A percentile compares a stretch with the other conserved stretches of the same genome.
phyloP scores from a whole-genome alignment of 2,888 invertebrate genomes.

The Tenthredo notha region DNA sequence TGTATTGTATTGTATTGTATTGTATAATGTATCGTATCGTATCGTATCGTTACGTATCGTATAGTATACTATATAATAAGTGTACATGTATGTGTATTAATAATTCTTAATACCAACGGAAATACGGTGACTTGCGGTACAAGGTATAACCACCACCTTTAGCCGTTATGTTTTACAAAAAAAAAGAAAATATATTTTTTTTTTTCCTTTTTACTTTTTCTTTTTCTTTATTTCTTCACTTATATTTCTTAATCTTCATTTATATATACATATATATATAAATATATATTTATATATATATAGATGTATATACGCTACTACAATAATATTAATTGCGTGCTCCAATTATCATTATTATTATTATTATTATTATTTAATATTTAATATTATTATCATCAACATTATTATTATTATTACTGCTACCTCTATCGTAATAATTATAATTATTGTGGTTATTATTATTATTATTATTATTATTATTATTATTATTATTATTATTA shows the following conservation, averaged over 20 bases:
- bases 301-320: neutral
- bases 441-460: constrained; percentile 34
- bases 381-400: constrained; percentile 17
- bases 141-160: constrained; percentile 14
- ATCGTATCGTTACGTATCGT: neutral
- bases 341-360: constrained; percentile 27
- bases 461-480: neutral
- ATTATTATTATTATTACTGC: constrained; percentile 1
- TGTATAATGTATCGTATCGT: neutral
- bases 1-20: neutral
- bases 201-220: neutral
- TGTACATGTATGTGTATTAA: constrained; percentile 4
- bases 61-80: neutral
- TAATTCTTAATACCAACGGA: constrained; percentile 12
- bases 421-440: constrained; percentile 8
- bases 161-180: neutral
- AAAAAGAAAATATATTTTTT: too few relatives aligned
- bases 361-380: constrained; percentile 19
- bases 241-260: neutral
- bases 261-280: too few relatives aligned
- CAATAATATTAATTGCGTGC: neutral
- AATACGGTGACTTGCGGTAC: neutral
- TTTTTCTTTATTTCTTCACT: neutral
- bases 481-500: constrained; percentile 29
- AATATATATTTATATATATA: neutral